These are phyloP conservation scores for Pectinophora gossypiella DNA, from an alignment of 1,140 invertebrate species.

Conservation along the genomic window DNA sequence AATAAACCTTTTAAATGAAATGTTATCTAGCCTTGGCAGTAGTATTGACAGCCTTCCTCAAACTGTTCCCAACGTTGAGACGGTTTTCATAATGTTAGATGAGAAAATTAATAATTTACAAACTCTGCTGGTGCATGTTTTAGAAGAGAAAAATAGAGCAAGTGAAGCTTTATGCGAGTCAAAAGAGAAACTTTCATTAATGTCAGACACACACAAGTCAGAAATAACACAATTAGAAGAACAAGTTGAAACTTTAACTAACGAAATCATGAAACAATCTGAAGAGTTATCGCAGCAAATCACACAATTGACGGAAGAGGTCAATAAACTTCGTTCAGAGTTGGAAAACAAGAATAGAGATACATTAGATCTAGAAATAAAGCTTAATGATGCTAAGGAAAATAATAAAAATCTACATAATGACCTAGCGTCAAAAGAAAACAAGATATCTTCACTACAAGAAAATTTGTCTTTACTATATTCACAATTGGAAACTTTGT, in stretches of 20 bases:
- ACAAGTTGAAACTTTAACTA: background rate
- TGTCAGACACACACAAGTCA: background rate
- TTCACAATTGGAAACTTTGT: background rate
- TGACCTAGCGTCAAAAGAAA: conserved; percentile 4
- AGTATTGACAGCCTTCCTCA: too few relatives aligned
- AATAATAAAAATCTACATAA: conserved; percentile 3
- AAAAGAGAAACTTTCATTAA: background rate
- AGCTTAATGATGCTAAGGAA: background rate
- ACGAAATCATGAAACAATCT: background rate
- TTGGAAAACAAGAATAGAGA: background rate
- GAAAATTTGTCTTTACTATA: background rate
- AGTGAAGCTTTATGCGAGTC: too few relatives aligned
- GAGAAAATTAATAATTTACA: too few relatives aligned
- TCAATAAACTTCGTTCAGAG: background rate
- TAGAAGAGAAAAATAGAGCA: too few relatives aligned
- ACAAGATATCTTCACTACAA: conserved; percentile 7
- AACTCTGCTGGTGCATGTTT: too few relatives aligned
- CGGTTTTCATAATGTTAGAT: too few relatives aligned
- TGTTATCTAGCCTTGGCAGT: too few relatives aligned
- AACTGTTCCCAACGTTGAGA: too few relatives aligned
- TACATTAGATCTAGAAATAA: background rate
- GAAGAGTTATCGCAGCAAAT: too few relatives aligned
- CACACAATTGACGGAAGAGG: background rate
- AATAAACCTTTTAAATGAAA: too few relatives aligned
- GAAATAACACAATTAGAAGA: background rate